Conservation (phyloP, 2,888 invertebrate species). For the Ornithoptera priamus region DNA sequence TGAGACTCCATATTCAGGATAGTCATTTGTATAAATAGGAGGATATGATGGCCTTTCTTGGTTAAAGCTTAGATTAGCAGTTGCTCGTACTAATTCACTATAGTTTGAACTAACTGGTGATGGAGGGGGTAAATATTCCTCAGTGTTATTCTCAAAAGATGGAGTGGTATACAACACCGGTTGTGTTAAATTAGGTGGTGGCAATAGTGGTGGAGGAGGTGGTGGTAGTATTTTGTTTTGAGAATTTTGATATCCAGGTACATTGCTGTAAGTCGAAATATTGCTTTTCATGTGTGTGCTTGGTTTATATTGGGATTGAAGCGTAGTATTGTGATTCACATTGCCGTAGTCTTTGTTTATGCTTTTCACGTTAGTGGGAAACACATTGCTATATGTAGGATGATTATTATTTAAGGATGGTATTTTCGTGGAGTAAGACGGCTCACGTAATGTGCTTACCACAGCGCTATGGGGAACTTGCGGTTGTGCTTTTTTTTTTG, state of each 20-base stretch:
- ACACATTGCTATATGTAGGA: slow-evolving; percentile 51
- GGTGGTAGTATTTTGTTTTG: slow-evolving; percentile 81
- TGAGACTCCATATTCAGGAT: slow-evolving; percentile 62
- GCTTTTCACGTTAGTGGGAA: slow-evolving; percentile 39
- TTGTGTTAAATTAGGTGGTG: slow-evolving; percentile 80
- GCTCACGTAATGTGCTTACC: slow-evolving; percentile 84
- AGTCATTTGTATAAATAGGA: slow-evolving; percentile 84
- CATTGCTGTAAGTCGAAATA: slow-evolving; percentile 81
- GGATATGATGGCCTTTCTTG: slow-evolving; percentile 82
- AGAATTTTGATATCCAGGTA: slow-evolving; percentile 56
- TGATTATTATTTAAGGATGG: slow-evolving; percentile 67
- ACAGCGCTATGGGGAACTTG: slow-evolving; percentile 89
- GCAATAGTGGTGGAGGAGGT: slow-evolving; percentile 74
- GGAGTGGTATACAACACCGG: slow-evolving; percentile 67
- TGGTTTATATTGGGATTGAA: slow-evolving; percentile 43
- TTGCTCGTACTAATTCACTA: slow-evolving; percentile 90
- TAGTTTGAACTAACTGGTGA: slow-evolving; percentile 95
- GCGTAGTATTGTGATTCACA: slow-evolving; percentile 50
- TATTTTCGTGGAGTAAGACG: slow-evolving; percentile 84
- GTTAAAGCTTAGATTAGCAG: slow-evolving; percentile 80
- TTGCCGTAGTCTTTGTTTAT: slow-evolving; percentile 63
- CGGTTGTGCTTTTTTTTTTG: slow-evolving; percentile 85
- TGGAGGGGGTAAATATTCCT: slow-evolving; percentile 89
- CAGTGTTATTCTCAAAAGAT: slow-evolving; percentile 65
- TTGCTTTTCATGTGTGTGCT: slow-evolving; percentile 42